Conservation (phyloP, 2,113 vertebrate species). For the mouse (Mus musculus) region DNA sequence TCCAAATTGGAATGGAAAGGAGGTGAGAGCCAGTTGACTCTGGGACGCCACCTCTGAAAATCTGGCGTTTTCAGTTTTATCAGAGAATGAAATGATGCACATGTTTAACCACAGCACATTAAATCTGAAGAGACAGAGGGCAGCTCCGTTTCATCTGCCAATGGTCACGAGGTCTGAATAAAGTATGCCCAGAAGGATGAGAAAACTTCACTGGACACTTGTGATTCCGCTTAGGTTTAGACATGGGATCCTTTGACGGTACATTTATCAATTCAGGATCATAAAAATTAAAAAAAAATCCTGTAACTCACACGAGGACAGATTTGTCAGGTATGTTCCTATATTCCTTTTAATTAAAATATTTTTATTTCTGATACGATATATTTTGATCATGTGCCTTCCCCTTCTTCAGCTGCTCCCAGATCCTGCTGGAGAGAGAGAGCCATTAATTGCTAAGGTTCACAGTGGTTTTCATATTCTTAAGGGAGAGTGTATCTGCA, state of each 20-base stretch:
- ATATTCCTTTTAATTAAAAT: not conserved
- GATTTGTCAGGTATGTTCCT: not conserved
- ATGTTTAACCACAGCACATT: constrained; percentile 24
- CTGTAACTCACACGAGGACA: not conserved
- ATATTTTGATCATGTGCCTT: not conserved
- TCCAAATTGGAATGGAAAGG: not conserved
- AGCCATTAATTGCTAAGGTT: not conserved
- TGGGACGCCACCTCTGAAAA: constrained; percentile 4
- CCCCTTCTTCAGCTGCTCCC: not conserved
- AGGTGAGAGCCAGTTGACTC: not conserved
- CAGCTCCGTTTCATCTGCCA: not conserved
- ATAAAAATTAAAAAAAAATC: constrained; percentile 18
- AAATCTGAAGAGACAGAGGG: not conserved
- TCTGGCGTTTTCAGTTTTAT: constrained; percentile 46
- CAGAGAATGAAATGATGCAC: constrained; percentile 31
- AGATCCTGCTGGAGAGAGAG: not conserved
- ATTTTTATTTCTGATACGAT: not conserved
- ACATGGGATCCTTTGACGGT: not conserved
- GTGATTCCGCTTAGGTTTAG: not conserved
- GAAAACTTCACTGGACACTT: not conserved
- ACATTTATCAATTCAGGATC: constrained; percentile 37
- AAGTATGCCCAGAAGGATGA: not conserved
- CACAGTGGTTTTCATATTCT: not conserved
- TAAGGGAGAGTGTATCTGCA: not conserved
- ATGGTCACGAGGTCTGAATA: not conserved